These are phyloP conservation scores for Coelopa frigida DNA, from an alignment of 1,140 invertebrate species.

Conservation along the genomic window DNA sequence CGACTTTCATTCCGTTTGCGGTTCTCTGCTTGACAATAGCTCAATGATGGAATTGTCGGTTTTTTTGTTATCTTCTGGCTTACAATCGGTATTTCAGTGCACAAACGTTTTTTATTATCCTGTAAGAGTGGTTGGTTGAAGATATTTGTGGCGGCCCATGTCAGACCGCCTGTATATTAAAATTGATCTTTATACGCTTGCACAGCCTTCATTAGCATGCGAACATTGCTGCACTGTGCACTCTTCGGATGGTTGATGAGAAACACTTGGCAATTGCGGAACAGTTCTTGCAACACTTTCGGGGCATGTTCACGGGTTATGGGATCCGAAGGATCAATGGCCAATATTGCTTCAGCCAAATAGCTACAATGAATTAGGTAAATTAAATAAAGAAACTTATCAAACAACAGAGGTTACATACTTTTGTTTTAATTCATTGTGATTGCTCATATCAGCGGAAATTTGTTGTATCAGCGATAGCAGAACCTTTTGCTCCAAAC, in stretches of 20 bases:
- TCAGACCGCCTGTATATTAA: constrained; percentile 35
- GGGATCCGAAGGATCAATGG: constrained; percentile 66
- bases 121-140: no score
- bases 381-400: constrained; percentile 9
- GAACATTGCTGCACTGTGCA: constrained; percentile 61
- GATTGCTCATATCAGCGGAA: constrained; percentile 72
- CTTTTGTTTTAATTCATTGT: constrained; percentile 85
- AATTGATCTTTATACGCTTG: constrained; percentile 46
- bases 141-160: no score
- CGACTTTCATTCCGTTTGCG: no score
- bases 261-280: constrained; percentile 65
- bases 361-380: constrained; percentile 55
- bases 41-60: no score
- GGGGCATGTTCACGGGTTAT: constrained; percentile 77
- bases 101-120: no score
- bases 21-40: no score
- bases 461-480: constrained; percentile 89
- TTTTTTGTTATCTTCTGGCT: no score
- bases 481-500: constrained; percentile 75
- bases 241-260: constrained; percentile 61
- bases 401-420: constrained; percentile 42
- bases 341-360: constrained; percentile 79
- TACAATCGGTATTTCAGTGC: no score
- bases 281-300: constrained; percentile 66
- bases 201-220: constrained; percentile 73